Evolutionary conservation across 37 sponge, comb jelly and placozoan species (phyloP), one percentile per base, ranked within the genome.

Genomic region (Chondrilla cf. caribensis): DNA sequence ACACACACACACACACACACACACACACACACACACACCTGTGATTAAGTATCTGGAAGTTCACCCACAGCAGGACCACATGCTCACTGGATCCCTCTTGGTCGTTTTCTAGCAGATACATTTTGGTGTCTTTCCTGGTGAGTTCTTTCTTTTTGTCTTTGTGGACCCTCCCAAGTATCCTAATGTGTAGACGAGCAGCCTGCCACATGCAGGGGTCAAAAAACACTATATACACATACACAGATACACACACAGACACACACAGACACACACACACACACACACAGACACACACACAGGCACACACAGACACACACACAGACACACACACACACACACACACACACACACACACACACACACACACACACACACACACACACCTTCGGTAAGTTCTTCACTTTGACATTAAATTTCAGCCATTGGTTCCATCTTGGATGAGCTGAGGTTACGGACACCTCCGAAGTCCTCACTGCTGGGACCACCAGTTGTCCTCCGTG

Each of bases 11-110:
- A 24, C 57, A 32, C 25, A 32, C 70, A 65, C 31, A 24, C 54
- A 65, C 70, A 3, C 29, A 43, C 78, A 77, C 18, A 38, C 14
- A 26, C 28, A 15, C 14, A 17, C 14, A 89, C 88, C 91, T 84
- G 84, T 95, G 96, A 40, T 95, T 93, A 33, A 95, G 77, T 58
- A 95, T 88, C 86, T 95, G 96, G 65, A 95, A 76, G 87, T 95
- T 95, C 54, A 91, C 86, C 93, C 96, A 92, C 81, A 90, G 87
- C 8, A 95, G 82, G 25, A 90, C 78, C 26, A 58, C 71, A 73
- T 86, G 24, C 8, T 38, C 76, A 3, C 24, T 37, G 21, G 40
- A 73, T 9, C 24, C 24, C 24, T 73, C 76, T 2, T 22, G 41
- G 76, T 73, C 43, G 5, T 21, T 2, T n/a, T 42, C 76, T 2